Conservation (phyloP, 2,888 invertebrate genomes). For the Noctua fimbriata region DNA sequence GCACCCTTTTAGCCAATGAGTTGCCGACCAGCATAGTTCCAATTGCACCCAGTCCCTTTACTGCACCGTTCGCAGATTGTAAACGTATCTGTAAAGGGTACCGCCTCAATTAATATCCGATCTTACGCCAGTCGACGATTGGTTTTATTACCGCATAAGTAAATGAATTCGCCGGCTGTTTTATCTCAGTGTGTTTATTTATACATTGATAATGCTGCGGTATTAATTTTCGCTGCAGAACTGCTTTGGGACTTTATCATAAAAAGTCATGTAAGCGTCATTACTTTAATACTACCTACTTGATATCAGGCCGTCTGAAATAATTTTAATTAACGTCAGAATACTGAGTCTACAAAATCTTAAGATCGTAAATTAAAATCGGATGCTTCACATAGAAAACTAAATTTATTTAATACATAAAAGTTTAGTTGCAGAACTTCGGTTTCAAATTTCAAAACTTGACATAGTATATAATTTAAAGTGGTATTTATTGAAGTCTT, state of each 20-base stretch:
- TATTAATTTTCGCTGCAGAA: slow-evolving; percentile 43
- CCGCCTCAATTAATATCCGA: slow-evolving; percentile 78
- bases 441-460: slow-evolving; percentile 17
- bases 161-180: slow-evolving; percentile 66
- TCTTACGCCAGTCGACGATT: slow-evolving; percentile 70
- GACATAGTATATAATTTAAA: slow-evolving; percentile 20
- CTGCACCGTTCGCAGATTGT: slow-evolving; percentile 79
- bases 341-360: slow-evolving; percentile 9
- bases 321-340: slow-evolving; percentile 39
- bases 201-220: slow-evolving; percentile 56
- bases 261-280: slow-evolving; percentile 50
- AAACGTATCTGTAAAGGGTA: slow-evolving; percentile 75
- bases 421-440: slow-evolving; percentile 15
- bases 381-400: not conserved
- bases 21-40: slow-evolving; percentile 68
- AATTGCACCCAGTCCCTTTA: slow-evolving; percentile 60
- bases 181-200: slow-evolving; percentile 66
- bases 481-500: slow-evolving; percentile 34
- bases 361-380: slow-evolving; percentile 13
- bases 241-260: slow-evolving; percentile 40
- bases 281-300: slow-evolving; percentile 40
- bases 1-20: slow-evolving; percentile 77
- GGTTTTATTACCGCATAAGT: slow-evolving; percentile 69
- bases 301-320: slow-evolving; percentile 12
- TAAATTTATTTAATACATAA: not conserved